Evolutionary conservation across 1,140 invertebrate species (phyloP).

Genomic region (Sarcophaga peregrina): DNA sequence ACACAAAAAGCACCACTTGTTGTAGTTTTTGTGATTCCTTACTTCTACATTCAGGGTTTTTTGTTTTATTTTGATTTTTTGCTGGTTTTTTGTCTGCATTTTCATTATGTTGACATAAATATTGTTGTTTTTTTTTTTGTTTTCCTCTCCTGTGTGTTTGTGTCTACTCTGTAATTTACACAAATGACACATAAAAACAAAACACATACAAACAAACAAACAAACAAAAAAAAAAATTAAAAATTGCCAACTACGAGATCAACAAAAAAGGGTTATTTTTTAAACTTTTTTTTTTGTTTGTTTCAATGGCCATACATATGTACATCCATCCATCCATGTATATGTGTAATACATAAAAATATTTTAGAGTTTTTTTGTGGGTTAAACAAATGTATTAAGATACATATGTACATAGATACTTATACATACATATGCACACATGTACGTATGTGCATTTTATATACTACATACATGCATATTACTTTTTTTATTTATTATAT

Average conservation of each 20-base stretch:
- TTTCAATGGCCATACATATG: slow-evolving; percentile 13
- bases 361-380: neutral
- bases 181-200: slow-evolving; percentile 39
- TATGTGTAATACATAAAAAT: slow-evolving; percentile 2
- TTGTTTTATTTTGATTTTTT: neutral
- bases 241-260: too few relatives aligned
- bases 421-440: too few relatives aligned
- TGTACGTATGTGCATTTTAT: neutral
- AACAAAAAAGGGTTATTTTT: slow-evolving; percentile 35
- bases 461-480: neutral
- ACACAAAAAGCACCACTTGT: neutral
- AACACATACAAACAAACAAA: neutral
- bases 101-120: slow-evolving; percentile 40
- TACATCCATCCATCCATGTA: too few relatives aligned
- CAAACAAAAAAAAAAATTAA: too few relatives aligned
- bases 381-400: neutral
- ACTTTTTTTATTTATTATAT: too few relatives aligned
- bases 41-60: neutral
- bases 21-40: neutral
- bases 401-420: too few relatives aligned
- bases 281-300: neutral
- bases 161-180: slow-evolving; percentile 36
- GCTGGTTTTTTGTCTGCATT: slow-evolving; percentile 31
- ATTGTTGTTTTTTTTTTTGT: neutral
- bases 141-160: neutral